These are phyloP conservation scores for Chinchilla lanigera DNA, from an alignment of 2,113 vertebrate species.

Conservation along the genomic window DNA sequence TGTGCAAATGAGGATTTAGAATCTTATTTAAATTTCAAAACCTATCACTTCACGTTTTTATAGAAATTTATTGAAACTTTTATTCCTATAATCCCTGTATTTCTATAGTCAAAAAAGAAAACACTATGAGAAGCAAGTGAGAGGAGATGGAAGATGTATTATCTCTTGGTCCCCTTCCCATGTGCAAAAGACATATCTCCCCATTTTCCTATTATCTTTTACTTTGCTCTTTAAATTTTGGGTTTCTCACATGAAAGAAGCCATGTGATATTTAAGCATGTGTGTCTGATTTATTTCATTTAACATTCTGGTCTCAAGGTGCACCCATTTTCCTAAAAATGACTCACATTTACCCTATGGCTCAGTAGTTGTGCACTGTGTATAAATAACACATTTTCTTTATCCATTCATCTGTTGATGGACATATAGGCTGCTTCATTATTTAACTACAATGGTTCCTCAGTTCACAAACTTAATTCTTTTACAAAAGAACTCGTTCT, in stretches of 20 bases:
- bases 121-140: background rate
- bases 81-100: background rate
- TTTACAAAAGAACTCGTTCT: background rate
- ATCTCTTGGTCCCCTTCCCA: background rate
- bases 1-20: background rate
- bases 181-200: background rate
- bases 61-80: background rate
- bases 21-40: conserved; percentile 33
- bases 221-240: background rate
- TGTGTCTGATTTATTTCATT: background rate
- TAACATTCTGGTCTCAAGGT: background rate
- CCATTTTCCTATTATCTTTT: background rate
- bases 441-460: background rate
- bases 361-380: background rate
- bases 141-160: background rate
- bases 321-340: background rate
- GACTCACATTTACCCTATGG: background rate
- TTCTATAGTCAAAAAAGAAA: background rate
- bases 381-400: background rate
- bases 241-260: background rate
- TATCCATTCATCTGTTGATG: background rate
- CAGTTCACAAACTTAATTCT: background rate
- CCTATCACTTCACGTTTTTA: background rate
- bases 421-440: background rate
- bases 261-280: background rate